Percentiles rank a stretch among this genome's conserved stretches.
Evolutionary conservation across 2,113 vertebrate species (phyloP).

Genomic region (zebrafish (Danio rerio)): GRCz12tu NC_133192.1:26514001-26514500

Average conservation of each 20-base stretch:
- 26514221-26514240: not conserved
- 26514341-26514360: too few species aligned
- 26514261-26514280: too few species aligned
- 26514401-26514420: too few species aligned
- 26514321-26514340: too few species aligned
- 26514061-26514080: conserved; percentile 37
- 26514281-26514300: too few species aligned
- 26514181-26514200: not conserved
- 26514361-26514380: too few species aligned
- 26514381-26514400: too few species aligned
- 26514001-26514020: conserved; percentile 40
- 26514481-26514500: too few species aligned
- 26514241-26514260: not conserved
- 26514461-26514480: too few species aligned
- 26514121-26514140: conserved; percentile 30
- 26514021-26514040: conserved; percentile 43
- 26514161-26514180: conserved; percentile 30
- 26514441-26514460: too few species aligned
- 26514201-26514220: not conserved
- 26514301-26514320: too few species aligned
- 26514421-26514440: too few species aligned
- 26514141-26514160: conserved; percentile 16
- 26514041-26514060: conserved; percentile 15
- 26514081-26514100: conserved; percentile 2
- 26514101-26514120: not conserved